phyloP scores from a whole-genome alignment of 1,140 invertebrate genomes.

The Cryptotermes secundus region DNA sequence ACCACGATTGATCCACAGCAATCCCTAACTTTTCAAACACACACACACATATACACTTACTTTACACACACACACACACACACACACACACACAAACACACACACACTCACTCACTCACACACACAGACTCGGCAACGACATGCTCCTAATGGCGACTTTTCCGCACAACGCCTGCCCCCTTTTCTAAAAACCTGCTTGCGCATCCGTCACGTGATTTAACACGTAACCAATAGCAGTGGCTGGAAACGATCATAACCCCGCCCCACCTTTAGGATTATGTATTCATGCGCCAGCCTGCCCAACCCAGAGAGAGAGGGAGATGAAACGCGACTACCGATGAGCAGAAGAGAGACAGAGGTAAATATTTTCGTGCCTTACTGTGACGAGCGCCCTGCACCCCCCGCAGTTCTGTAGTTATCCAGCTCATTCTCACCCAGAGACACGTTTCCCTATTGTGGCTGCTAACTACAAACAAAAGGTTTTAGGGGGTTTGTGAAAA shows the following conservation, averaged over 20 bases:
- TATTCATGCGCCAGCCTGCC: no score
- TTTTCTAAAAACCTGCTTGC: background rate
- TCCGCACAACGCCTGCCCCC: slow-evolving; percentile 12
- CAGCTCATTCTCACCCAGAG: background rate
- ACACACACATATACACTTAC: slow-evolving; percentile 36
- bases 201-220: slow-evolving; percentile 24
- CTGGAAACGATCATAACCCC: background rate
- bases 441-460: slow-evolving; percentile 22
- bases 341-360: no score
- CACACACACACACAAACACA: no score
- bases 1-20: slow-evolving; percentile 47
- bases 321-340: no score
- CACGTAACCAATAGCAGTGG: background rate
- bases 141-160: slow-evolving; percentile 32
- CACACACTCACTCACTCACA: slow-evolving; percentile 27
- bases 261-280: background rate
- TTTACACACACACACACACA: slow-evolving; percentile 28
- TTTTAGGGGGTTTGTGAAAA: slow-evolving; percentile 21
- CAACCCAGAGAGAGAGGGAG: no score
- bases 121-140: slow-evolving; percentile 8
- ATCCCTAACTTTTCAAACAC: slow-evolving; percentile 43
- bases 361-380: background rate
- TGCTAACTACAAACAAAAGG: slow-evolving; percentile 24
- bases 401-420: no score
- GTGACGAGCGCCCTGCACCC: background rate